Conservation (phyloP, 35 echinoderm and acorn worm genomes). For the Strongylocentrotus purpuratus region DNA sequence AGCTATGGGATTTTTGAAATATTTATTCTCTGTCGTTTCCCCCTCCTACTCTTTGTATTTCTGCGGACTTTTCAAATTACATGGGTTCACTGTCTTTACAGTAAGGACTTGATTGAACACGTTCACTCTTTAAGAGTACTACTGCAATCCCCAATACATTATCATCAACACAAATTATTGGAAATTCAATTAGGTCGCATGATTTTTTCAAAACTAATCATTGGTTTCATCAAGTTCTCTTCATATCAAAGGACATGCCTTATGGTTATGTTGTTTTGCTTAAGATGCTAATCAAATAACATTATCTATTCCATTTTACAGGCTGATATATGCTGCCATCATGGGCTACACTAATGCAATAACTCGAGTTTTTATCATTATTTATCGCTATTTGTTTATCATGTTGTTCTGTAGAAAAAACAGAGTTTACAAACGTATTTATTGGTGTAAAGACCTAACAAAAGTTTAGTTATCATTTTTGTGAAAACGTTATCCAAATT, state of each 20-base stretch:
- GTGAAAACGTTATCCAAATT: neutral
- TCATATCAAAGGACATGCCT: neutral
- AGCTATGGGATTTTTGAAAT: too few species aligned
- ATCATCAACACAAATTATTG: too few species aligned
- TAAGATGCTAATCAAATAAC: neutral
- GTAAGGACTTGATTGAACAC: too few species aligned
- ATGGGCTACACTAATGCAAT: constrained; percentile 2
- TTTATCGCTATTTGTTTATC: neutral
- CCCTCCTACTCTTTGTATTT: too few species aligned
- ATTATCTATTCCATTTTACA: constrained; percentile 1
- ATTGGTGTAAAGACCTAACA: neutral
- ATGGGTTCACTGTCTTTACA: too few species aligned
- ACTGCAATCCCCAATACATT: too few species aligned
- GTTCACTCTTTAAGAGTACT: too few species aligned
- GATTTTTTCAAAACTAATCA: too few species aligned
- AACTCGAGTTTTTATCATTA: neutral
- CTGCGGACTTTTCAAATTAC: too few species aligned
- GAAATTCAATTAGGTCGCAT: too few species aligned
- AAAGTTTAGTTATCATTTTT: neutral
- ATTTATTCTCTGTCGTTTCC: too few species aligned
- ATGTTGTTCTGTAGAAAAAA: neutral
- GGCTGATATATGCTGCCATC: neutral
- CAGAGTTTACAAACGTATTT: neutral
- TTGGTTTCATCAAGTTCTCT: neutral
- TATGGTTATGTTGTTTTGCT: neutral